phyloP scores from a whole-genome alignment of 2,888 invertebrate genomes.

The Noctua pronuba region DNA sequence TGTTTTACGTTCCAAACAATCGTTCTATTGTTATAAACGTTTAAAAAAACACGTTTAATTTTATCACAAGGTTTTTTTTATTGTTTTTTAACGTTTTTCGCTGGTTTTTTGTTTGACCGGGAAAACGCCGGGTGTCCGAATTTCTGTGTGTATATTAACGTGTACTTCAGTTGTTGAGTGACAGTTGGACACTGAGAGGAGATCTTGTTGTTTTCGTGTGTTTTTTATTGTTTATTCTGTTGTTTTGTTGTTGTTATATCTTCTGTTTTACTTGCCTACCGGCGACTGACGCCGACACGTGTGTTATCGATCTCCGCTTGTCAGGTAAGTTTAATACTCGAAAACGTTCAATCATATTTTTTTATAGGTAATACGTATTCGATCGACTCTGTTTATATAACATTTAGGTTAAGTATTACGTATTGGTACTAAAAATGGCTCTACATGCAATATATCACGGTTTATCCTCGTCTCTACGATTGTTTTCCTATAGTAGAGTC shows the following conservation, averaged over 20 bases:
- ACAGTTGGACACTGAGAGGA: slow-evolving; percentile 71
- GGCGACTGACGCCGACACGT: slow-evolving; percentile 78
- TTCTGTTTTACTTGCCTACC: slow-evolving; percentile 69
- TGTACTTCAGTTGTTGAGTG: slow-evolving; percentile 77
- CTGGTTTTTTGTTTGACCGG: slow-evolving; percentile 81
- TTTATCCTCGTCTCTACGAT: slow-evolving; percentile 40
- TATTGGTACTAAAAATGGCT: slow-evolving; percentile 12
- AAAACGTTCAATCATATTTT: slow-evolving; percentile 51
- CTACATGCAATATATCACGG: neutral
- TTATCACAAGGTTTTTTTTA: slow-evolving; percentile 68
- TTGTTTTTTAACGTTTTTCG: slow-evolving; percentile 72
- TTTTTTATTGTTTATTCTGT: slow-evolving; percentile 73
- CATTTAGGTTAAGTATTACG: slow-evolving; percentile 37
- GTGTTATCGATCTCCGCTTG: slow-evolving; percentile 79
- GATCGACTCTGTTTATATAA: slow-evolving; percentile 38
- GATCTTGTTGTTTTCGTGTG: slow-evolving; percentile 67
- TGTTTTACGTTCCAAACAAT: slow-evolving; percentile 67
- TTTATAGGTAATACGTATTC: slow-evolving; percentile 47
- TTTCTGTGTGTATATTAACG: slow-evolving; percentile 74
- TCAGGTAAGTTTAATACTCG: slow-evolving; percentile 73
- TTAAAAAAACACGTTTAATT: slow-evolving; percentile 55
- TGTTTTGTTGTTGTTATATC: slow-evolving; percentile 65
- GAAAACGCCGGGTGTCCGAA: slow-evolving; percentile 83
- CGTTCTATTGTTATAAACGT: slow-evolving; percentile 59
- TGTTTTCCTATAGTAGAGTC: slow-evolving; percentile 33